Evolutionary conservation across 2,888 invertebrate genomes (phyloP).

Genomic region (Micoletzkya japonica): DNA sequence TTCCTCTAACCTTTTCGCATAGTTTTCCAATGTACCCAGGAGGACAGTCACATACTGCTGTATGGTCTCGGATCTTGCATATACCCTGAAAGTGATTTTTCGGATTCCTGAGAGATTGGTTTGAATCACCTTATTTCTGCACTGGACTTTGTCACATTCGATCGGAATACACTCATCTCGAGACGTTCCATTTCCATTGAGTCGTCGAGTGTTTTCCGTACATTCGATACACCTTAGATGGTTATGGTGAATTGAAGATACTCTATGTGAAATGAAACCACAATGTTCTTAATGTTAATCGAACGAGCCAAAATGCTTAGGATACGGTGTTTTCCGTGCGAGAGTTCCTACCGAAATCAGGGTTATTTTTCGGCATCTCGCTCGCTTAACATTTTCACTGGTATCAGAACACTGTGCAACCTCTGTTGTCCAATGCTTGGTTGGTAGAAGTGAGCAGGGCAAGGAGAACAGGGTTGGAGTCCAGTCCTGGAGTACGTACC

Average conservation of each 20-base stretch:
- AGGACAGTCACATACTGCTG: constrained; percentile 77
- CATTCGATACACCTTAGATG: neutral
- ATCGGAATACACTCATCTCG: constrained; percentile 33
- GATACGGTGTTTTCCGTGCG: no score
- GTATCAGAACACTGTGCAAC: constrained; percentile 65
- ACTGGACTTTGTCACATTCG: constrained; percentile 22
- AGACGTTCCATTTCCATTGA: constrained; percentile 49
- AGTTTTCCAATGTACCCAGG: constrained; percentile 83
- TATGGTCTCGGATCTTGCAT: constrained; percentile 54
- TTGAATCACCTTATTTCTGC: constrained; percentile 23
- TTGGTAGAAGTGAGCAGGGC: constrained; percentile 90
- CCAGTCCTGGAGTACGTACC: constrained; percentile 73
- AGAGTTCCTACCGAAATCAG: no score
- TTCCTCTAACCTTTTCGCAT: constrained; percentile 76
- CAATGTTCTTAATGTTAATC: no score
- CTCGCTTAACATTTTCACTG: no score
- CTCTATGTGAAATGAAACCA: no score
- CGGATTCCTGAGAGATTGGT: neutral
- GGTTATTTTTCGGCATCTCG: no score
- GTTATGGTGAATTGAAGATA: neutral
- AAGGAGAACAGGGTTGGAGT: constrained; percentile 86
- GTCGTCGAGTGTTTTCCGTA: constrained; percentile 40
- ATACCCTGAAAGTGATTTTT: constrained; percentile 30
- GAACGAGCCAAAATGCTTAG: no score
- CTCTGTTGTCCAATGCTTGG: constrained; percentile 80